A percentile compares a stretch with the other conserved stretches of the same genome.
These are phyloP conservation scores for Agrotis clavis DNA, from an alignment of 2,888 invertebrate genomes.

Conservation along the genomic window DNA sequence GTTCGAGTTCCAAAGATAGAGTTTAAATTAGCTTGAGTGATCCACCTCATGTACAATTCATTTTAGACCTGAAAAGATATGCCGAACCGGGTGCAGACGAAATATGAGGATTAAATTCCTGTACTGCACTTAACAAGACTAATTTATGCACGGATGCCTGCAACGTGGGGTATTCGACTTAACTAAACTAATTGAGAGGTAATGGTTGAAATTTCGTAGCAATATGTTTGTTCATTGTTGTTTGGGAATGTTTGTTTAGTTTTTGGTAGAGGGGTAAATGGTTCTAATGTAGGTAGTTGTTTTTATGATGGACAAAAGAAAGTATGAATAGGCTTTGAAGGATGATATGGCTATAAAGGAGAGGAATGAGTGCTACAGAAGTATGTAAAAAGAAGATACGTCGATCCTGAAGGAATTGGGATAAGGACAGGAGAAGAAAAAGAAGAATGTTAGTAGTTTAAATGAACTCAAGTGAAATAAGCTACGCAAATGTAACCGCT, in stretches of 20 bases:
- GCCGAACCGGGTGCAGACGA: conserved; percentile 88
- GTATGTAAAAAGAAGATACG: too few relatives aligned
- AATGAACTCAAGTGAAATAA: background rate
- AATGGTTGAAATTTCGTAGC: conserved; percentile 81
- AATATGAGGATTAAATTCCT: conserved; percentile 91
- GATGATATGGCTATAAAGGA: too few relatives aligned
- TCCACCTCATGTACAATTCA: conserved; percentile 76
- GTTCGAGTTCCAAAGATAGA: conserved; percentile 65
- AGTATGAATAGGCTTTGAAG: too few relatives aligned
- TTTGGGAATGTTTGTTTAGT: conserved; percentile 34
- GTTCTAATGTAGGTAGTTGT: background rate
- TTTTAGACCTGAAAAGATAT: conserved; percentile 88
- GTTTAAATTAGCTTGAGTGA: conserved; percentile 73
- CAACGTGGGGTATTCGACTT: conserved; percentile 76
- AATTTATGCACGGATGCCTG: conserved; percentile 88
- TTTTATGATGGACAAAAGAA: background rate
- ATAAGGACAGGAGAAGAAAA: too few relatives aligned
- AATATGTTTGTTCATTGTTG: conserved; percentile 73
- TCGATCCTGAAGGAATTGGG: too few relatives aligned
- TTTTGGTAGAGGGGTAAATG: background rate
- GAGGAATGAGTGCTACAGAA: too few relatives aligned
- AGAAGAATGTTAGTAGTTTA: too few relatives aligned
- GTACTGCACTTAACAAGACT: conserved; percentile 90
- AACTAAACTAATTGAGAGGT: conserved; percentile 90
- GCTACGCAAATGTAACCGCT: background rate